phyloP scores from a whole-genome alignment of 2,113 vertebrate genomes.

The Meles meles region DNA sequence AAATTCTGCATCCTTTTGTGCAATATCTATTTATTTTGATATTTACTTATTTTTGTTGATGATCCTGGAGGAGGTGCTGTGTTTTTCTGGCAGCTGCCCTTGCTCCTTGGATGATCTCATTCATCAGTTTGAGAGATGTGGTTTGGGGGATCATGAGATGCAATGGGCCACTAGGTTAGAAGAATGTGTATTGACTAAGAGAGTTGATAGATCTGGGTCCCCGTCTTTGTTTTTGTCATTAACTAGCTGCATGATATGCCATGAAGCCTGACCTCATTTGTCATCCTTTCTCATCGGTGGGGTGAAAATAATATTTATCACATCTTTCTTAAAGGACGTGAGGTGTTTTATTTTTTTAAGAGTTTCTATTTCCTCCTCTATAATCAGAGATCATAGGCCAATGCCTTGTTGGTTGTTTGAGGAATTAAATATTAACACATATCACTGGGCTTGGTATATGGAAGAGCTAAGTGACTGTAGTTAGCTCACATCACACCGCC shows the following conservation, averaged over 20 bases:
- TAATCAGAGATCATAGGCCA: neutral
- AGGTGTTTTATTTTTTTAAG: neutral
- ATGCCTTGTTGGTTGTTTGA: neutral
- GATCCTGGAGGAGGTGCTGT: neutral
- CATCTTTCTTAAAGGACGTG: conserved; percentile 6
- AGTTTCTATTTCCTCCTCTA: neutral
- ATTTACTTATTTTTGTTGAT: neutral
- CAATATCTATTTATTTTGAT: neutral
- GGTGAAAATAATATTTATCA: neutral
- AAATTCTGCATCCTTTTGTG: neutral
- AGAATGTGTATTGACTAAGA: neutral
- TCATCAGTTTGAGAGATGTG: neutral
- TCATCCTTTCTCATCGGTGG: neutral
- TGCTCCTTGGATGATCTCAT: neutral
- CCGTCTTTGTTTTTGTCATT: neutral
- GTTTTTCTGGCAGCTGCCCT: neutral
- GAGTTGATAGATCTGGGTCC: neutral
- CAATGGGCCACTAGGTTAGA: neutral
- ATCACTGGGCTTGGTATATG: neutral
- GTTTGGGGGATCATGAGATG: neutral
- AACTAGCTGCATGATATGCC: no score
- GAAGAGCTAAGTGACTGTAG: neutral
- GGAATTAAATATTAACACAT: neutral
- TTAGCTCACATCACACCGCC: neutral
- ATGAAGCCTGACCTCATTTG: neutral